Base-by-base conservation (phyloP, 2,888 invertebrate species). In the Venusia cambrica region DNA sequence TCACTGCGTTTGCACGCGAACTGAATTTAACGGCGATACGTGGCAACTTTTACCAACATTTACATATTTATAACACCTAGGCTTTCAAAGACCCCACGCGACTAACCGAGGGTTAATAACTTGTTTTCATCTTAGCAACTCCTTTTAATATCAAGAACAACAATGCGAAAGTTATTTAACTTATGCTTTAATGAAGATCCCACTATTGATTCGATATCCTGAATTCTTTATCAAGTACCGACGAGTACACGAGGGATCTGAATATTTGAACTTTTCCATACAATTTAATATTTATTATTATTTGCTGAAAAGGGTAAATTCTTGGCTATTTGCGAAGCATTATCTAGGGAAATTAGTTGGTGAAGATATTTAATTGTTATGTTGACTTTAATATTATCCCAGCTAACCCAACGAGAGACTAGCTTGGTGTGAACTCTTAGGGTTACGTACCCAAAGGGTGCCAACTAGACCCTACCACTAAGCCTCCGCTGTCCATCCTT, bases 181-280 rank as follows among this genome's bases (percentile, higher is more conserved):
- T 51, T 55, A 63, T 56, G 57, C 57, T 51, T 70, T 75, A 73
- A 68, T 69, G 70, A 72, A 66, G 52, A 61, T 57, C 56, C 60
- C 57, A 49, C 62, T 65, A 66, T 57, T 62, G 65, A 54, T 57
- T 55, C 66, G 67, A 73, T 73, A 73, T 63, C 64, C 58, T 60
- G 54, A 68, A 72, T 77, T 75, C 73, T 68, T 72, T 49, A 54
- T 56, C 47, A 63, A 63, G 57, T 43, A 39, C 45, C 36, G 29
- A 61, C 53, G 61, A 57, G 53, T 55, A 59, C 60, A n/a, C 61
- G 39, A 45, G 54, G 54, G 47, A 48, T 55, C 49, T 50, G 59
- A 57, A 69, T 73, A 63, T 63, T 68, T 61, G 49, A 57, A 64
- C 65, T 62, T 46, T 57, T 57, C 56, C 46, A 43, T 41, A 46